Percentiles rank a stretch among this genome's conserved stretches.
phyloP scores from a whole-genome alignment of 2,888 invertebrate genomes.

The Protula sp. region DNA sequence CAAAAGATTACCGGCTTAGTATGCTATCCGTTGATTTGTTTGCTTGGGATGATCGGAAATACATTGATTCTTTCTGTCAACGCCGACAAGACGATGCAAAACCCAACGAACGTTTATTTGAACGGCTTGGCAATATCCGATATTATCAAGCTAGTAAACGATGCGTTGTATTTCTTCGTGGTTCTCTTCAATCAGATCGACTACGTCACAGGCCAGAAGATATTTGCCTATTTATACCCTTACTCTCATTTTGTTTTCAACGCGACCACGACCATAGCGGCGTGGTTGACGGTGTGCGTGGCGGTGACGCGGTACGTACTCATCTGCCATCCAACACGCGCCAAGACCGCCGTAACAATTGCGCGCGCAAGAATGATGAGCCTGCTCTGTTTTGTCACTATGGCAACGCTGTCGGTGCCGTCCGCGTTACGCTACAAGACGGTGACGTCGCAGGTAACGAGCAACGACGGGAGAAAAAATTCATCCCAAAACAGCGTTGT shows the following conservation, averaged over 20 bases:
- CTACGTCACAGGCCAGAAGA: slow-evolving; percentile 27
- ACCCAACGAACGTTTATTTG: slow-evolving; percentile 45
- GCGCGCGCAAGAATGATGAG: slow-evolving; percentile 29
- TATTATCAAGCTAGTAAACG: slow-evolving; percentile 41
- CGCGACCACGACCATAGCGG: slow-evolving; percentile 39
- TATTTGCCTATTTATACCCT: slow-evolving; percentile 38
- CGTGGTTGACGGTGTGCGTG: slow-evolving; percentile 47
- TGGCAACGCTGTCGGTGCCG: slow-evolving; percentile 24
- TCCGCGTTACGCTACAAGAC: slow-evolving; percentile 25
- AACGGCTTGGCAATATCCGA: slow-evolving; percentile 44
- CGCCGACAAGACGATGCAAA: slow-evolving; percentile 33
- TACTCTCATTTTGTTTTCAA: slow-evolving; percentile 47
- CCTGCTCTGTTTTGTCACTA: slow-evolving; percentile 19
- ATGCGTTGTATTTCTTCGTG: slow-evolving; percentile 38
- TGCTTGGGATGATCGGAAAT: slow-evolving; percentile 40
- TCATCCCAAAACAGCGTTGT: slow-evolving; percentile 14
- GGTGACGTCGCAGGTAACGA: neutral
- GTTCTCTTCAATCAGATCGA: slow-evolving; percentile 27
- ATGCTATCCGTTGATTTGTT: slow-evolving; percentile 40
- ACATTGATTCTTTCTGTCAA: slow-evolving; percentile 37
- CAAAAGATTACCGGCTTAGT: slow-evolving; percentile 40
- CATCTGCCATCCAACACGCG: slow-evolving; percentile 40
- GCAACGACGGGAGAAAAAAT: slow-evolving; percentile 8
- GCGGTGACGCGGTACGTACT: slow-evolving; percentile 45
- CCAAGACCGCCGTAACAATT: slow-evolving; percentile 6